Evolutionary conservation across 2,888 invertebrate genomes (phyloP), one percentile per base, ranked within the genome.

Genomic region (Julus scanicus): DNA sequence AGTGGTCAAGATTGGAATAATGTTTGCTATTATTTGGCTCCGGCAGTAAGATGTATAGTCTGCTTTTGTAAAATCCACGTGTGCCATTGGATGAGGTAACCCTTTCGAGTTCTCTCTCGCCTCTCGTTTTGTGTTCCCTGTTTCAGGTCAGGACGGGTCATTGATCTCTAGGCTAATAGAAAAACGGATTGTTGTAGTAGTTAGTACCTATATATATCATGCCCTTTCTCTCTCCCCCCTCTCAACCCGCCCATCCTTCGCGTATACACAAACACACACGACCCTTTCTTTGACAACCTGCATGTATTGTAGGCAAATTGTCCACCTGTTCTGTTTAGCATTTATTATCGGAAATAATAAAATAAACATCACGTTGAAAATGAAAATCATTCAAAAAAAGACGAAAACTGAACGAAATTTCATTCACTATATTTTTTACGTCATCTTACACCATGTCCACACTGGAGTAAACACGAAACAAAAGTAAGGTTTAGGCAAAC

Each of bases 171-270:
- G 63, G 63, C 63, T 63, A 63, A 84, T 84, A 84, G 44, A 84
- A 40, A 48, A 84, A 84, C 84, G 84, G 84, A 84, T 84, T 84
- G 84, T 48, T 84, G 84, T n/a, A 63, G 63, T n/a, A 40, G 84
- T 84, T 40, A 84, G 40, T 84, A 17, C 84, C 39, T 40, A 37
- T 84, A 39, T 15, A 37, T 39, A 84, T 17, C 39, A 11, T 17
- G 17, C 84, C 37, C 84, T 37, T 48, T 17, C 84, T n/a, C n/a
- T 37, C 39, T 80, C 44, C 39, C 37, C 37, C 84, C 37, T 15
- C 15, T 17, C 20, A 63, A 15, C 63, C 63, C 63, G 20, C 63
- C 20, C 20, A 63, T 17, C 11, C 53, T 80, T 80, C 20, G 17
- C 8, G 20, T 63, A 20, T 20, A 63, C 2, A 29, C 29, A 20